A percentile compares a stretch with the other conserved stretches of the same genome.
These are phyloP conservation scores for Drosophila borealis DNA, from an alignment of 2,888 invertebrate genomes.

Conservation along the genomic window DNA sequence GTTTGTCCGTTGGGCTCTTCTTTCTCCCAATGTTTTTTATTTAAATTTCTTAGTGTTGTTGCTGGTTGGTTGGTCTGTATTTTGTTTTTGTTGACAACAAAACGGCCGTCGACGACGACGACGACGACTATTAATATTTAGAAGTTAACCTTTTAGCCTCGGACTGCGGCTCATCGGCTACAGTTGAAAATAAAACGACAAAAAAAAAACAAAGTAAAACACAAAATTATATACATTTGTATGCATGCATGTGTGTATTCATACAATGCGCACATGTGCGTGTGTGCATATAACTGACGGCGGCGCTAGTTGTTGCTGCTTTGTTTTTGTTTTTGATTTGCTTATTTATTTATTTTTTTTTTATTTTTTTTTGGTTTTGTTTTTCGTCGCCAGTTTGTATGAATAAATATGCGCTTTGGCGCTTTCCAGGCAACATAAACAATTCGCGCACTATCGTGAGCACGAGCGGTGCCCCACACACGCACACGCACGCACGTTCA, in stretches of 20 bases:
- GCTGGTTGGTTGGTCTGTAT: slow-evolving; percentile 30
- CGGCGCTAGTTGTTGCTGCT: slow-evolving; percentile 20
- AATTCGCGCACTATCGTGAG: slow-evolving; percentile 10
- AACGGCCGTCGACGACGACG: slow-evolving; percentile 65
- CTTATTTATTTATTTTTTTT: slow-evolving; percentile 13
- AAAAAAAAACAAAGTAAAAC: slow-evolving; percentile 45
- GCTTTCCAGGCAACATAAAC: slow-evolving; percentile 13
- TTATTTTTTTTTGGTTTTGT: not conserved
- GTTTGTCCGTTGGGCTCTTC: slow-evolving; percentile 32
- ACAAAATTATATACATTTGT: slow-evolving; percentile 34
- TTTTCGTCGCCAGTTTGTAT: slow-evolving; percentile 10
- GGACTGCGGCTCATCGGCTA: slow-evolving; percentile 72
- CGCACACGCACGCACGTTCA: slow-evolving; percentile 31
- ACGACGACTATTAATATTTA: slow-evolving; percentile 84
- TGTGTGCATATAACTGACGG: slow-evolving; percentile 40
- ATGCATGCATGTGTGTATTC: slow-evolving; percentile 11
- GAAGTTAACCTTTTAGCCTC: slow-evolving; percentile 84
- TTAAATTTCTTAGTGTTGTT: slow-evolving; percentile 31
- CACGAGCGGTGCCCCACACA: slow-evolving; percentile 4
- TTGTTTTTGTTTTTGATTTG: slow-evolving; percentile 7
- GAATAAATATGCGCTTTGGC: slow-evolving; percentile 11
- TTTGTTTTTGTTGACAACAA: slow-evolving; percentile 57
- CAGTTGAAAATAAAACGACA: slow-evolving; percentile 58
- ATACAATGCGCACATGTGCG: slow-evolving; percentile 19
- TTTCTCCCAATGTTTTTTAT: slow-evolving; percentile 47